Evolutionary conservation across 2,888 invertebrate species (phyloP).

Genomic region (Malthinus seriepunctatus): DNA sequence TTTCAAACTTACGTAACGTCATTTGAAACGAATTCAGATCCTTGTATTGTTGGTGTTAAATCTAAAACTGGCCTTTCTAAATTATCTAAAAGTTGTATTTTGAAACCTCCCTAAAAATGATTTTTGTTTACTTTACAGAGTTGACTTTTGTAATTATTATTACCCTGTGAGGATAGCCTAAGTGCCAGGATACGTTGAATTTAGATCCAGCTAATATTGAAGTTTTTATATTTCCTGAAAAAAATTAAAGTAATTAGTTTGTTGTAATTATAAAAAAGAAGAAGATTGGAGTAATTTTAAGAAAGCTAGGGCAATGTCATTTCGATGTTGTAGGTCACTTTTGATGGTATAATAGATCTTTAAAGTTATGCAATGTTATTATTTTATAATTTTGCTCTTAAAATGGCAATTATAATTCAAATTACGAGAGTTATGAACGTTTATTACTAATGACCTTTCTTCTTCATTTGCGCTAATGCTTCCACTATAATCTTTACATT

Average conservation of each 20-base stretch:
- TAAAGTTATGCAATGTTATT: no score
- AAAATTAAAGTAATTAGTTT: slow-evolving; percentile 34
- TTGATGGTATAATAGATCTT: no score
- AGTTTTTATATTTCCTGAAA: slow-evolving; percentile 78
- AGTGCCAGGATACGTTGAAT: slow-evolving; percentile 91
- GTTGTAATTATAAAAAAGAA: slow-evolving; percentile 14
- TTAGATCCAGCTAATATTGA: slow-evolving; percentile 79
- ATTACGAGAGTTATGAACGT: no score
- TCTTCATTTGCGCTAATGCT: no score
- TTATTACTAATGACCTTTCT: no score
- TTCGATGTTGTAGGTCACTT: no score
- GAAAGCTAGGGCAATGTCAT: no score
- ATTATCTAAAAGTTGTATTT: slow-evolving; percentile 82
- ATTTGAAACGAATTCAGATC: slow-evolving; percentile 78
- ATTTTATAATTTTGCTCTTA: no score
- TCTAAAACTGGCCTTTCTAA: slow-evolving; percentile 83
- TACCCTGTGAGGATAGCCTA: slow-evolving; percentile 90
- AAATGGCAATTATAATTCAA: no score
- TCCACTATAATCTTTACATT: no score
- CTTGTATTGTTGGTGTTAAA: slow-evolving; percentile 79
- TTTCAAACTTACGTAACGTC: slow-evolving; percentile 80
- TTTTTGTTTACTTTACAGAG: slow-evolving; percentile 8
- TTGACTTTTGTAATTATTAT: slow-evolving; percentile 47
- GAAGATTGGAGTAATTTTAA: no score
- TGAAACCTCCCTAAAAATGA: slow-evolving; percentile 83